Evolutionary conservation across 2,113 vertebrate genomes (phyloP), one percentile per base, ranked within the genome.

Genomic region (Hyperoodon ampullatus): DNA sequence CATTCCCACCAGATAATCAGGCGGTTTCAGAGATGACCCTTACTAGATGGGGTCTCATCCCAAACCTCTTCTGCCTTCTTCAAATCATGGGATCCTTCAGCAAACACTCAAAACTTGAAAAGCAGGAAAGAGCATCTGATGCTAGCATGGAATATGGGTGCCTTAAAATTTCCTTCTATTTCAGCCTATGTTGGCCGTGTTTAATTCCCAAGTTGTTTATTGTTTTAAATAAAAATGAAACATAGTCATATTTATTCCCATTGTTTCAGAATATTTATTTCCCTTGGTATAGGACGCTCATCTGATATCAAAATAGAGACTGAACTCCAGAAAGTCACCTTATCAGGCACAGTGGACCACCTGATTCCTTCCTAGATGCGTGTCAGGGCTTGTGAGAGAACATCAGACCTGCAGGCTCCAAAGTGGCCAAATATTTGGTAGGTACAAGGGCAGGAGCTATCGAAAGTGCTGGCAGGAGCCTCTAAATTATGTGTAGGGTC

Each of bases 341-440:
- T 98, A 95, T 98, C 80, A 88, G 96, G 92, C 92, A 90, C 97
- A 81, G 47, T 85, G 95, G 96, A 94, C 72, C 94, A 92, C 88
- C 93, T 92, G 86, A 28, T 92, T 97, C 33, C 61, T 97, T 91
- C 83, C 39, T 44, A 78, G 93, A 63, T 30, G 42, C 35, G 9
- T 78, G 63, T 83, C 89, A 94, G 92, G n/a, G 47, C 30, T 97
- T 96, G 47, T 30, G 78, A 77, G 88, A 84, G 58, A 78, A 71
- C 28, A 23, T 65, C 39, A 91, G 88, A 50, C 83, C 85, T 26
- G 53, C 55, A 95, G 92, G 44, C 81, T 98, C 97, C n/a, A 18
- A 1, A 55, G 82, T 88, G 83, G 58, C 87, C 89, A 75, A 89
- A 88, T n/a, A 39, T 47, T 66, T 81, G 28, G 23, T 84, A 93